phyloP scores from a whole-genome alignment of 2,113 vertebrate genomes.

The Brienomyrus longianalis region DNA sequence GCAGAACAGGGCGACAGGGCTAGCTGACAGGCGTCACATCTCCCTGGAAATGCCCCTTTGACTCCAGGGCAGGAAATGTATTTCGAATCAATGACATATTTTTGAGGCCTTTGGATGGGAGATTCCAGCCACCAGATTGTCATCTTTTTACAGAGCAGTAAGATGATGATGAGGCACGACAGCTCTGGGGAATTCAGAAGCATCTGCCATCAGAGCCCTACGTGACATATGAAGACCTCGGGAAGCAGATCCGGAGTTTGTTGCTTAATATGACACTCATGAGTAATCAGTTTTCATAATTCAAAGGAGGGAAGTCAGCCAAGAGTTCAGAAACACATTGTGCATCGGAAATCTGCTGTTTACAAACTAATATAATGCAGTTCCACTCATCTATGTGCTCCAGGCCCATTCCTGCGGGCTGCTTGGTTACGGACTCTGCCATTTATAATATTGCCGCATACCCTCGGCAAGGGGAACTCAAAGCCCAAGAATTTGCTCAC shows the following conservation, averaged over 20 bases:
- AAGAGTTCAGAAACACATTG: neutral
- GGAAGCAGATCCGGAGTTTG: neutral
- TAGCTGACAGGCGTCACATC: constrained; percentile 34
- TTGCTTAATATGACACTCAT: neutral
- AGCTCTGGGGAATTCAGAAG: neutral
- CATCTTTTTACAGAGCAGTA: constrained; percentile 14
- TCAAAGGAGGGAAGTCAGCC: neutral
- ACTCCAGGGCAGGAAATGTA: constrained; percentile 48
- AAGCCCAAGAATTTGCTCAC: neutral
- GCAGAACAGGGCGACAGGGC: neutral
- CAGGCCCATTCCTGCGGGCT: neutral
- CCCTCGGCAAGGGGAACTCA: neutral
- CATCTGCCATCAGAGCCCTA: neutral
- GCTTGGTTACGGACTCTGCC: neutral
- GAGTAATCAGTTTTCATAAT: neutral
- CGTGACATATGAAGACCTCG: neutral
- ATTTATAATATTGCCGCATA: neutral
- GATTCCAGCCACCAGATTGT: constrained; percentile 43
- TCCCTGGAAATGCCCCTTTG: constrained; percentile 46
- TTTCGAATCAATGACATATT: constrained; percentile 53
- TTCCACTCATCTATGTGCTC: neutral
- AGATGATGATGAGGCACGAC: neutral
- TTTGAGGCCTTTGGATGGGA: constrained; percentile 35
- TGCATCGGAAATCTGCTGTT: neutral
- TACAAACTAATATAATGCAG: neutral